phyloP scores from a whole-genome alignment of 2,888 invertebrate genomes.

The Dicranocentrus wangi region DNA sequence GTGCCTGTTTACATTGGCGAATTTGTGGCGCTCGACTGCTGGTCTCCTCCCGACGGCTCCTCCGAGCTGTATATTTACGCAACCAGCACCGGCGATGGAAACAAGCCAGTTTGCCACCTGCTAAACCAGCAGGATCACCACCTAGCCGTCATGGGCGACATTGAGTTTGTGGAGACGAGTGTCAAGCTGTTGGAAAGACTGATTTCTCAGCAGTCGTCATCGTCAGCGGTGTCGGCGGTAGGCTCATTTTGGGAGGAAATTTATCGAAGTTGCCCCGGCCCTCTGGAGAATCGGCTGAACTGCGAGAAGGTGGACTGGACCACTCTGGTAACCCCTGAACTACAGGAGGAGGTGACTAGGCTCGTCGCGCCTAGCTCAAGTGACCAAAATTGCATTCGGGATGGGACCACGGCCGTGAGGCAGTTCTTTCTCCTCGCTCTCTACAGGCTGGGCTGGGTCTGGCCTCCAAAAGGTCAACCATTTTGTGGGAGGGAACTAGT shows the following conservation, averaged over 20 bases:
- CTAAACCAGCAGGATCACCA: neutral
- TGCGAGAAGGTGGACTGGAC: neutral
- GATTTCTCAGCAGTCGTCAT: neutral
- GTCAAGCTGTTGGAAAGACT: neutral
- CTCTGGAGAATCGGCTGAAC: neutral
- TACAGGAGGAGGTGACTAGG: neutral
- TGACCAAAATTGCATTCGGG: neutral
- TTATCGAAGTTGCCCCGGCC: neutral
- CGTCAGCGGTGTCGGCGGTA: too few species aligned
- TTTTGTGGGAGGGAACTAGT: neutral
- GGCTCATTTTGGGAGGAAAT: neutral
- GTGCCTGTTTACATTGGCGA: slow-evolving; percentile 53
- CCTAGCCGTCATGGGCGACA: neutral
- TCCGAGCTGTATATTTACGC: too few species aligned
- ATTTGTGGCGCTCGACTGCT: slow-evolving; percentile 35
- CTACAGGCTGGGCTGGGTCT: neutral
- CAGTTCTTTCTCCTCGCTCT: neutral
- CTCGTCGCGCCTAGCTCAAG: neutral
- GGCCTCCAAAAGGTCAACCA: neutral
- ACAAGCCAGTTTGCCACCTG: too few species aligned
- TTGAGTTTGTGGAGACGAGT: neutral
- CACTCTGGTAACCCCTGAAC: neutral
- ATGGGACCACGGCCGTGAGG: neutral
- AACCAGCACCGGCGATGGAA: too few species aligned
- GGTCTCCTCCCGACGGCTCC: too few species aligned